These are phyloP conservation scores for Butorides virescens DNA, from an alignment of 2,113 vertebrate genomes.

Conservation along the genomic window DNA sequence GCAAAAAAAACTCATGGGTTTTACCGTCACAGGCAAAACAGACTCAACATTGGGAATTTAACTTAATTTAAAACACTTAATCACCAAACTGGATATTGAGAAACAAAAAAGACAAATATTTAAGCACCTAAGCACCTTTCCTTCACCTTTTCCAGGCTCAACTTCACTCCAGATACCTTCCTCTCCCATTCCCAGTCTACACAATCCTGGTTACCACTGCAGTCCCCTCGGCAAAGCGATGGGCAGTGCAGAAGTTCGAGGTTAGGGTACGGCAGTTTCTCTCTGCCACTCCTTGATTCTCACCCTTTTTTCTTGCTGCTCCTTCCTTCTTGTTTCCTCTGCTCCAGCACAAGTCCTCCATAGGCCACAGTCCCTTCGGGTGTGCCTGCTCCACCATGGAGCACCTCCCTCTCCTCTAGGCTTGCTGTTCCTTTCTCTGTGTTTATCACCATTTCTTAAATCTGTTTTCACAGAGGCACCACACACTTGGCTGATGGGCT, in stretches of 20 bases:
- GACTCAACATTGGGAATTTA: background rate
- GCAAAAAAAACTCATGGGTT: background rate
- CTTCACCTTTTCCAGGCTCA: background rate
- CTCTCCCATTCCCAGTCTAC: background rate
- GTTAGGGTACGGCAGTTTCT: background rate
- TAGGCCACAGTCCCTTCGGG: background rate
- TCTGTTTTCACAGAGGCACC: background rate
- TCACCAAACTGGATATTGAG: background rate
- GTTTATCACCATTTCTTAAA: background rate
- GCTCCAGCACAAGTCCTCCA: background rate
- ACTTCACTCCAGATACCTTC: background rate
- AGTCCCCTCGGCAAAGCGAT: rapidly evolving
- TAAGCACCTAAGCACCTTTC: background rate
- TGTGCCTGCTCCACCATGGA: background rate
- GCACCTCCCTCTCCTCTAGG: background rate
- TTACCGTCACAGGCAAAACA: background rate
- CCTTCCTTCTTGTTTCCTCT: background rate
- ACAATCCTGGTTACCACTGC: background rate
- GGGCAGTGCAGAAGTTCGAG: rapidly evolving
- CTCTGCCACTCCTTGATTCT: background rate
- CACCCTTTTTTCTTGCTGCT: background rate
- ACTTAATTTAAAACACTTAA: background rate
- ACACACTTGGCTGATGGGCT: background rate
- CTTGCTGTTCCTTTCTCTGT: background rate
- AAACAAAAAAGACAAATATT: background rate